Evolutionary conservation across 2,113 vertebrate species (phyloP), one percentile per base, ranked within the genome.

Genomic region (Falco punctatus): DNA sequence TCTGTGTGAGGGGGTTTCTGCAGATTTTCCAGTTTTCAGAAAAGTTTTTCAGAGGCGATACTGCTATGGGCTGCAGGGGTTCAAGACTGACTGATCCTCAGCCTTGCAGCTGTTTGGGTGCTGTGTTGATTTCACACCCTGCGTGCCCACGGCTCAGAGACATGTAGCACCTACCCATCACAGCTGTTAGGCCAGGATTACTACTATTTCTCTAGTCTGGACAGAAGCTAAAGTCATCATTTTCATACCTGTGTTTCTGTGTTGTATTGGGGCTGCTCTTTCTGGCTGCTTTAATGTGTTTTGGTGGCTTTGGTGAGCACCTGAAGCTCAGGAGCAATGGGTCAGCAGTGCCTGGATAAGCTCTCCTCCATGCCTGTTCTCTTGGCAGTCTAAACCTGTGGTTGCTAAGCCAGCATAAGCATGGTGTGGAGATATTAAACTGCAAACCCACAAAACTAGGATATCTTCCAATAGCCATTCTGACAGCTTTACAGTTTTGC

Each of bases 221-320:
- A 69, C 18, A 71, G 32, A 44, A 59, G n/a, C 32, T 89, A 38
- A 87, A 81, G 22, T 24, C 51, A 91, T 4, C 3, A 4, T 81
- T 71, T 75, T 81, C 1, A 1, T 46, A 42, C 20, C 20, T 1
- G 0, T 62, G 8, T 61, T 88, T 92, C 11, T 55, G 26, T 55
- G 26, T 15, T 57, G 3, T n/a, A 24, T 18, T 42, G 11, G 6
- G 3, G 5, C 11, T 74, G 55, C 62, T 59, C 33, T 75, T 75
- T 15, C 49, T 48, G 11, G 4, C 51, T 70, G 17, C 18, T 93
- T 6, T 44, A 64, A 71, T 9, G 5, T 17, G 30, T 42, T 15
- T n/a, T 1, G 0, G 19, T 59, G 65, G 22, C n/a, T 21, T 13
- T 0, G 1, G 27, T 52, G 67, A 58, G 4, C 5, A 42, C 9